Evolutionary conservation across 2,797 vertebrate species (phyloP).

Genomic region (Gila robusta): DNA sequence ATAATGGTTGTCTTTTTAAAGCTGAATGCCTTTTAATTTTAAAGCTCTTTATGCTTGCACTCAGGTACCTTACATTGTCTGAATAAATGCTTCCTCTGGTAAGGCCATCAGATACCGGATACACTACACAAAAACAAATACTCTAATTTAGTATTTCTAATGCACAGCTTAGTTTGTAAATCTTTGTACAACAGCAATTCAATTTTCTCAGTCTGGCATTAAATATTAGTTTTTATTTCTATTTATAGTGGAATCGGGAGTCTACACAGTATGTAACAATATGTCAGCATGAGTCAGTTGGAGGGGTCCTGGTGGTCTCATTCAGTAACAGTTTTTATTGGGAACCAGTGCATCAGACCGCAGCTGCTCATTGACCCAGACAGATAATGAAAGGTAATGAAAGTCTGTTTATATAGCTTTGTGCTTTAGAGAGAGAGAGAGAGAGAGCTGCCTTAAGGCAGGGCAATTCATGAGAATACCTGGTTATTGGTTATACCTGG

Average conservation of each 20-base stretch:
- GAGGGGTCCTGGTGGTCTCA: constrained; percentile 35
- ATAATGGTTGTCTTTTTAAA: constrained; percentile 20
- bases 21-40: constrained; percentile 18
- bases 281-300: constrained; percentile 24
- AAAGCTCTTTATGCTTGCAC: constrained; percentile 13
- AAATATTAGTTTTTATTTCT: background rate
- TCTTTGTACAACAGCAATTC: background rate
- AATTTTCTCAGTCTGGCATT: background rate
- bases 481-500: background rate
- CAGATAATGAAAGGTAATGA: constrained; percentile 49
- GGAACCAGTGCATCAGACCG: constrained; percentile 34
- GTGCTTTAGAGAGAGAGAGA: constrained; percentile 33
- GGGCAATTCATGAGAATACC: constrained; percentile 26
- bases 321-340: constrained; percentile 37
- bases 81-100: background rate
- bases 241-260: background rate
- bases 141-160: background rate
- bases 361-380: constrained; percentile 45
- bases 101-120: background rate
- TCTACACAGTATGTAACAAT: constrained; percentile 12
- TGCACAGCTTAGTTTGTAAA: background rate
- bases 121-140: background rate
- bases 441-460: background rate
- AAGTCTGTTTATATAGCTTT: constrained; percentile 49
- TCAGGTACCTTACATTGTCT: background rate